Base-by-base conservation (phyloP, 2,797 vertebrate genomes). In the Amazonetta brasiliensis region DNA sequence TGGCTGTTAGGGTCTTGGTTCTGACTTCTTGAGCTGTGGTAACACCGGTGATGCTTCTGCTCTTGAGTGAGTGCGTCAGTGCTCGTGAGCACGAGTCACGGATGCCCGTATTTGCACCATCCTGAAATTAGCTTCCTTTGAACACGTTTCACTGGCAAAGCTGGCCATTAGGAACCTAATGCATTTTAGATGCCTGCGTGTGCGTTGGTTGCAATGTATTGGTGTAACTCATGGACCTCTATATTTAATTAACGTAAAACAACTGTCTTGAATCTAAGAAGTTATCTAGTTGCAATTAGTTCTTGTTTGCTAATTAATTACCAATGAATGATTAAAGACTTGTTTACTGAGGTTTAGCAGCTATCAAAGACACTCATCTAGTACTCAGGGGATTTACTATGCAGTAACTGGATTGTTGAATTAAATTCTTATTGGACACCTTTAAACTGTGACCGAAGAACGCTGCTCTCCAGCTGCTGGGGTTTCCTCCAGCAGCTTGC, bases 221-320 rank as follows among this genome's bases (percentile, higher is more conserved):
- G 92, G 55, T 35, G 37, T 78, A 83, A 76, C 82, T 92, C 41
- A 6, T 37, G 58, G 73, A 91, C 67, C 48, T 73, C 39, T 88
- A 16, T 31, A 73, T 94, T 97, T 95, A 94, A 95, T 94, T 94
- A 96, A 84, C 0, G 0, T 79, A 19, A 91, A 95, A 41, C 62
- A 91, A 72, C 79, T 11, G 6, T 79, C 92, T 67, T 86, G 87
- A 88, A 91, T 95, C 94, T 94, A 81, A 83, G 87, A 35, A 96
- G 67, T 66, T 91, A 97, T 95, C 95, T 96, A 89, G 83, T 90
- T 92, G 92, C 94, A 94, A 94, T 96, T 97, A 96, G 94, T 97
- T 96, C 93, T 96, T 95, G 94, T 94, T 96, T 96, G 94, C 91
- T 97, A 95, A 97, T 97, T 96, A 96, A 96, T 96, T 97, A 92